Conservation (phyloP, 2,888 invertebrate genomes). For the Teleiodes luculella region DNA sequence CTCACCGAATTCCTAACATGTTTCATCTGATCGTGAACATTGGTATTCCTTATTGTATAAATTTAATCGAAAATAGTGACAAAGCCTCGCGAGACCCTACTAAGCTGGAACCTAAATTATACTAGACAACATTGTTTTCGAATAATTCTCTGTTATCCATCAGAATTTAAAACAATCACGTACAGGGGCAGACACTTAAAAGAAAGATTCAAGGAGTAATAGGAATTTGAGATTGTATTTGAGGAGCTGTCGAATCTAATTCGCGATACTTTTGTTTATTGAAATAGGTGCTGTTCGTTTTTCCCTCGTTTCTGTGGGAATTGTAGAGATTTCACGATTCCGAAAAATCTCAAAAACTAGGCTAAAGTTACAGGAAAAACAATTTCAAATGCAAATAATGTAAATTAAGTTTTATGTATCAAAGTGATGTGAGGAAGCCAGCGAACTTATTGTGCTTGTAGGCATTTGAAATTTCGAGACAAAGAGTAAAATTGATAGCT, state of each 20-base stretch:
- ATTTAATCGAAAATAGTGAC: no score
- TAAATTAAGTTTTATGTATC: no score
- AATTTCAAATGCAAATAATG: no score
- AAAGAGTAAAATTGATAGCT: not conserved
- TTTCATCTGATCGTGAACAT: no score
- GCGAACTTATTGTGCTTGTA: not conserved
- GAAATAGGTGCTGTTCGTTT: not conserved
- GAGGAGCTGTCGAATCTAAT: not conserved
- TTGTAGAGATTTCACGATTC: not conserved
- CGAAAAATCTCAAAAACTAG: no score
- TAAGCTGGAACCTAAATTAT: no score
- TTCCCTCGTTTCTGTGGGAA: not conserved
- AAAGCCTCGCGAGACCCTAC: no score
- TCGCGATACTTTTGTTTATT: not conserved
- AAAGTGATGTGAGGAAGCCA: not conserved
- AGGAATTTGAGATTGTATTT: not conserved
- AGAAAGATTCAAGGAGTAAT: not conserved
- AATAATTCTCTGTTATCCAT: conserved; percentile 2
- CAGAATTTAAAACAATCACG: not conserved
- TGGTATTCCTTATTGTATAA: no score
- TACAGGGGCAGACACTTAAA: not conserved
- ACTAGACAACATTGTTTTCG: not conserved
- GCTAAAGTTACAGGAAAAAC: no score
- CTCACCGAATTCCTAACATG: no score
- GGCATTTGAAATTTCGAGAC: not conserved